Conservation (phyloP, 2,888 invertebrate genomes). For the Xestia ashworthii region DNA sequence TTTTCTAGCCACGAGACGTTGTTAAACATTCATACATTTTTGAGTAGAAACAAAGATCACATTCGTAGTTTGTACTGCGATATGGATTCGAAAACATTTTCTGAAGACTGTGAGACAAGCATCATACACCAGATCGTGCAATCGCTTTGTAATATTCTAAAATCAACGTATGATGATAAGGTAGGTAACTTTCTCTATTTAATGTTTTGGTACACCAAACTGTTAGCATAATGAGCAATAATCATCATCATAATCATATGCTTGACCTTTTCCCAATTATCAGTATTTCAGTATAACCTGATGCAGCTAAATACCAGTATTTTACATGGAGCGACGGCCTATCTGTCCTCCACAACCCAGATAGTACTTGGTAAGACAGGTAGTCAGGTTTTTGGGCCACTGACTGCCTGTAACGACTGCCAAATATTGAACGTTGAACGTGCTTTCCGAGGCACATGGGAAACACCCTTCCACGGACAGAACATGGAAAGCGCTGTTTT, state of each 20-base stretch:
- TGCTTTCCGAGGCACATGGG: background rate
- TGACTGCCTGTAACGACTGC: background rate
- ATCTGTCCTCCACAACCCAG: background rate
- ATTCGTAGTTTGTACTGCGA: conserved; percentile 88
- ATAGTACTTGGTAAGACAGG: background rate
- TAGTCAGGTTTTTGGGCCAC: background rate
- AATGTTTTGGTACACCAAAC: background rate
- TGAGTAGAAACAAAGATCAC: conserved; percentile 88
- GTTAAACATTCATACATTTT: conserved; percentile 86
- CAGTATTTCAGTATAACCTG: background rate
- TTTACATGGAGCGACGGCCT: background rate
- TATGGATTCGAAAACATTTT: conserved; percentile 91
- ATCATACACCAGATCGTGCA: conserved; percentile 92
- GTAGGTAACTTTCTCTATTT: conserved; percentile 72
- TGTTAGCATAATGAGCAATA: background rate
- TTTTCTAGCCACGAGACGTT: conserved; percentile 88
- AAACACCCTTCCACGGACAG: background rate
- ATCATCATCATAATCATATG: background rate
- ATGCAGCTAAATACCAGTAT: background rate
- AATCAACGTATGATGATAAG: conserved; percentile 84
- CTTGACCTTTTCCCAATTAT: background rate
- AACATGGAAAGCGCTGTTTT: background rate
- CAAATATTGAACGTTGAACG: background rate
- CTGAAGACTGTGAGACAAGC: conserved; percentile 92
- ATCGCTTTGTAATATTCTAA: conserved; percentile 90